Evolutionary conservation across 2,113 vertebrate species (phyloP).

Genomic region (Anarrhichthys ocellatus): DNA sequence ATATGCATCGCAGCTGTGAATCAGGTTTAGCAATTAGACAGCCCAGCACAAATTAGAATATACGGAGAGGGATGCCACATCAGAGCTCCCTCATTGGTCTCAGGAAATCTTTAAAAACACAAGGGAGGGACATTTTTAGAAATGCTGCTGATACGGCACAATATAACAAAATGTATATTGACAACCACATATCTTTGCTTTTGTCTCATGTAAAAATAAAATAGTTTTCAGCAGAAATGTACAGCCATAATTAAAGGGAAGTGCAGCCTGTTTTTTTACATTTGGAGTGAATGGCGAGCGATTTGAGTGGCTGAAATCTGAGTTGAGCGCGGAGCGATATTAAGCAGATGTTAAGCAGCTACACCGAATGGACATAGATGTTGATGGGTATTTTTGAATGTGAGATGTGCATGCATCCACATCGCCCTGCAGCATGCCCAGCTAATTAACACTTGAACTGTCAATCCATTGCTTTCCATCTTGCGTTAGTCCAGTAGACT

Average conservation of each 20-base stretch:
- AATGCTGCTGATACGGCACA: not conserved
- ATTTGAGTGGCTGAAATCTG: no score
- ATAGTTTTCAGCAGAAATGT: not conserved
- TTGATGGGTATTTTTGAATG: no score
- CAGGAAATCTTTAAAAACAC: not conserved
- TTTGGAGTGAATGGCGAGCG: no score
- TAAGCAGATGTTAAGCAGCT: no score
- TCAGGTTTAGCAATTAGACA: slow-evolving; percentile 18
- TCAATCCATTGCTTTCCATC: not conserved
- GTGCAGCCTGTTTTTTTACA: no score
- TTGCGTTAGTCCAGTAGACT: not conserved
- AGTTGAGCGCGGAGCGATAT: no score
- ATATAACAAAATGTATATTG: not conserved
- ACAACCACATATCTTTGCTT: not conserved
- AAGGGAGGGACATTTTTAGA: not conserved
- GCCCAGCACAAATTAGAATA: slow-evolving; percentile 7
- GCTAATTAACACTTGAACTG: no score
- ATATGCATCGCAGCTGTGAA: slow-evolving; percentile 16
- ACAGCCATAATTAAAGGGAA: no score
- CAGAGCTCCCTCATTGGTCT: slow-evolving; percentile 2
- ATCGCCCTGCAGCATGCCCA: no score
- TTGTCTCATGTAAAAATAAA: slow-evolving; percentile 4
- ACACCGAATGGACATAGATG: no score
- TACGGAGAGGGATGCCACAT: not conserved
- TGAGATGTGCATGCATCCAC: no score